These are phyloP conservation scores for Drosophila paracracens DNA, from an alignment of 2,888 invertebrate genomes.

Conservation along the genomic window DNA sequence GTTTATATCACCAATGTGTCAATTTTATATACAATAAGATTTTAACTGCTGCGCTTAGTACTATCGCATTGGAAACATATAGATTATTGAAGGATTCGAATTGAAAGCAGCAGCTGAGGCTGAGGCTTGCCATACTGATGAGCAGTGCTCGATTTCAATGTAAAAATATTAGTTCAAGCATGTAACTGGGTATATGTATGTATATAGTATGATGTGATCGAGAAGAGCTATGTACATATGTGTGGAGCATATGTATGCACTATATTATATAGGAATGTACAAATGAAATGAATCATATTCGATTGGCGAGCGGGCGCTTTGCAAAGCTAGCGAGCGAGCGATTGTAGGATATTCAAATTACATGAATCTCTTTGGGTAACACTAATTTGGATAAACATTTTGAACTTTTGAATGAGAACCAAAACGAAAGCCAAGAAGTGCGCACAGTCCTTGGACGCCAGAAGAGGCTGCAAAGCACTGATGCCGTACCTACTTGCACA, in stretches of 20 bases:
- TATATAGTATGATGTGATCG: slow-evolving; percentile 23
- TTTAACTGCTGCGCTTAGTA: slow-evolving; percentile 3
- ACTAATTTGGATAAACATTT: slow-evolving; percentile 42
- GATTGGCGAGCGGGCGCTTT: slow-evolving; percentile 26
- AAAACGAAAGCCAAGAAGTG: slow-evolving; percentile 49
- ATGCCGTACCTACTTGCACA: slow-evolving; percentile 69
- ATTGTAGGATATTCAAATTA: slow-evolving; percentile 33
- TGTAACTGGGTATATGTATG: slow-evolving; percentile 5
- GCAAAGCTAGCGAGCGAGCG: slow-evolving; percentile 52
- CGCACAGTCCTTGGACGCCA: slow-evolving; percentile 29
- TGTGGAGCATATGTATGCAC: slow-evolving; percentile 6
- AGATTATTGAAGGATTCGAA: slow-evolving; percentile 3
- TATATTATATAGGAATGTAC: slow-evolving; percentile 34
- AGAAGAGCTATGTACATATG: slow-evolving; percentile 21
- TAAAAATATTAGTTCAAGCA: slow-evolving; percentile 9
- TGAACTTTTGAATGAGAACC: slow-evolving; percentile 40
- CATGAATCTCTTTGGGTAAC: slow-evolving; percentile 38
- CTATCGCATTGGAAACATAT: background rate
- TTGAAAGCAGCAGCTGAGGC: background rate
- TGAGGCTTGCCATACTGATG: slow-evolving; percentile 2
- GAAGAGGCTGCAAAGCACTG: slow-evolving; percentile 29
- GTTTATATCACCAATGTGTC: background rate
- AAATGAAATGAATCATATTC: slow-evolving; percentile 46
- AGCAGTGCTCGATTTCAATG: slow-evolving; percentile 4
- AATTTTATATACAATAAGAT: background rate